These are phyloP conservation scores for Asarcornis scutulata DNA, from an alignment of 2,113 vertebrate genomes.

Conservation along the genomic window DNA sequence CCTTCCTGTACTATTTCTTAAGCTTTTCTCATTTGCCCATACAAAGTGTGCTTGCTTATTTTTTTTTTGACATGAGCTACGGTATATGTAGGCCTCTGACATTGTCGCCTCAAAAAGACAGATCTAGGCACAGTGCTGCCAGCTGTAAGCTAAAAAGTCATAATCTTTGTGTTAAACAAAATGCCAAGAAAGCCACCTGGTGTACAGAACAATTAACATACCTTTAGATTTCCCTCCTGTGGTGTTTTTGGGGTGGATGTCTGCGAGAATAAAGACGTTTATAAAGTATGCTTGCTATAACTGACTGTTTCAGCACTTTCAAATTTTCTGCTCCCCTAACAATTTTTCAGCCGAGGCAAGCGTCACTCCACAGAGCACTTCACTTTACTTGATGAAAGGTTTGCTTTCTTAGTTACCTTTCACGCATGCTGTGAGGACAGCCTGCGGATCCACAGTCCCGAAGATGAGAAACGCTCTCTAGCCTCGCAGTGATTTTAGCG, in stretches of 20 bases:
- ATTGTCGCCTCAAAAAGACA: neutral
- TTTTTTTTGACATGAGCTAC: neutral
- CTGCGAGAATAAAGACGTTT: neutral
- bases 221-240: neutral
- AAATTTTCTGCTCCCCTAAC: neutral
- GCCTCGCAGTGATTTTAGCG: neutral
- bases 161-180: neutral
- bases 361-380: neutral
- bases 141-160: neutral
- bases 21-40: neutral
- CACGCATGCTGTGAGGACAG: neutral
- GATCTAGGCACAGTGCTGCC: neutral
- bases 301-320: neutral
- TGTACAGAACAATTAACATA: neutral
- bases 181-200: neutral
- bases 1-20: neutral
- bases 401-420: neutral
- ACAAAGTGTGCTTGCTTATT: neutral
- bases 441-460: accelerated
- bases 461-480: neutral
- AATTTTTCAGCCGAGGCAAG: neutral
- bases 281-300: neutral
- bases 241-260: neutral
- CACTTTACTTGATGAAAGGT: neutral
- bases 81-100: neutral